phyloP scores from a whole-genome alignment of 1,140 invertebrate genomes.

The Tetramorium alpestre region DNA sequence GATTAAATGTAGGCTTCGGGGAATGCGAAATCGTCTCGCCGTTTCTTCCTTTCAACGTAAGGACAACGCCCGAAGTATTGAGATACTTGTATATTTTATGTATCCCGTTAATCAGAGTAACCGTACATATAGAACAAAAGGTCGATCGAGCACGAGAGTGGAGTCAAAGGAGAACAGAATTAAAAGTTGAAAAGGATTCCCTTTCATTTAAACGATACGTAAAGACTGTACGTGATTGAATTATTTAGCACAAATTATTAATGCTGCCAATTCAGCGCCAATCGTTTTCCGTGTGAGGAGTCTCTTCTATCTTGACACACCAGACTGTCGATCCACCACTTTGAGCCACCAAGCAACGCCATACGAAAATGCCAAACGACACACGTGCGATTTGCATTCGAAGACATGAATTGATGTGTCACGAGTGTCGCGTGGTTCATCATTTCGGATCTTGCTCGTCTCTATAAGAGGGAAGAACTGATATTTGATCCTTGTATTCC shows the following conservation, averaged over 20 bases:
- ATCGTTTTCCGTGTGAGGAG: neutral
- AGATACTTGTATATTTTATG: neutral
- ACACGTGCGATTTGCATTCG: constrained; percentile 35
- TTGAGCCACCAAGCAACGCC: constrained; percentile 64
- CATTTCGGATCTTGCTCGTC: constrained; percentile 40
- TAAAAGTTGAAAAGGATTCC: neutral
- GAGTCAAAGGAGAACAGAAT: neutral
- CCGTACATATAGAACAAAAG: neutral
- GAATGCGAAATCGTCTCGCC: constrained; percentile 6
- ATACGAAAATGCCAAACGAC: constrained; percentile 78
- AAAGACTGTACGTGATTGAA: constrained; percentile 28
- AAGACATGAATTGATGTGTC: neutral
- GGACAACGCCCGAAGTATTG: neutral
- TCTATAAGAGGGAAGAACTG: constrained; percentile 5
- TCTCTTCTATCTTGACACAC: neutral
- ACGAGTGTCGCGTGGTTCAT: constrained; percentile 22
- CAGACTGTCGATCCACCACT: constrained; percentile 12
- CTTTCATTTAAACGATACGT: neutral
- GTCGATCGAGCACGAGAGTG: neutral
- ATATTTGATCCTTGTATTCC: constrained; percentile 8
- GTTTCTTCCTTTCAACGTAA: constrained; percentile 9
- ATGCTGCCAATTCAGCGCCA: constrained; percentile 40
- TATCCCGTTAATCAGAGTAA: constrained; percentile 7
- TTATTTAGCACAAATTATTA: constrained; percentile 34
- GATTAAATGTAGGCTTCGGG: neutral